phyloP scores from a whole-genome alignment of 2,888 invertebrate genomes.

The Drosophila barbarae region DNA sequence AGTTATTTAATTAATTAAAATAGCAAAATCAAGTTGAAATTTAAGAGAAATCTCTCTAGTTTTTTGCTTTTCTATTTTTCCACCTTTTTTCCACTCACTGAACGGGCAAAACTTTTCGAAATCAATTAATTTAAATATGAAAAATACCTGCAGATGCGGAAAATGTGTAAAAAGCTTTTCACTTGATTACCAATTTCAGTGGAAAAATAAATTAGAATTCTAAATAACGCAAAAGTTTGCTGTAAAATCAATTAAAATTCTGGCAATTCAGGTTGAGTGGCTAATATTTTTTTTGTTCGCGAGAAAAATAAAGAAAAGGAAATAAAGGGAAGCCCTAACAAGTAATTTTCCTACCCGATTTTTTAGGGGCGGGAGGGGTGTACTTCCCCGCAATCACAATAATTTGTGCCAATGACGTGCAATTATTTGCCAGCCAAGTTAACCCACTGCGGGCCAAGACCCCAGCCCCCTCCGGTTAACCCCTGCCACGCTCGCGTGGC shows the following conservation, averaged over 20 bases:
- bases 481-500: slow-evolving; percentile 44
- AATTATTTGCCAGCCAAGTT: slow-evolving; percentile 68
- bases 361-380: slow-evolving; percentile 4
- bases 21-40: too few relatives aligned
- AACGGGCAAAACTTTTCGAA: background rate
- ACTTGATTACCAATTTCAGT: background rate
- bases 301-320: background rate
- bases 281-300: background rate
- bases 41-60: background rate
- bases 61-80: background rate
- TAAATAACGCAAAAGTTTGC: background rate
- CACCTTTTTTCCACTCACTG: background rate
- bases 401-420: slow-evolving; percentile 70
- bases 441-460: slow-evolving; percentile 29
- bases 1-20: background rate
- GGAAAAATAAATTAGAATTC: slow-evolving; percentile 1
- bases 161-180: background rate
- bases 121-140: background rate
- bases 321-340: background rate
- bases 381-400: slow-evolving; percentile 46
- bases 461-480: background rate
- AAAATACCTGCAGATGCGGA: background rate
- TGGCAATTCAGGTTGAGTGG: background rate
- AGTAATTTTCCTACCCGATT: background rate
- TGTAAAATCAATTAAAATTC: slow-evolving; percentile 11